Conservation (phyloP, 2,888 invertebrate genomes). For the Mesochorus sp. region DNA sequence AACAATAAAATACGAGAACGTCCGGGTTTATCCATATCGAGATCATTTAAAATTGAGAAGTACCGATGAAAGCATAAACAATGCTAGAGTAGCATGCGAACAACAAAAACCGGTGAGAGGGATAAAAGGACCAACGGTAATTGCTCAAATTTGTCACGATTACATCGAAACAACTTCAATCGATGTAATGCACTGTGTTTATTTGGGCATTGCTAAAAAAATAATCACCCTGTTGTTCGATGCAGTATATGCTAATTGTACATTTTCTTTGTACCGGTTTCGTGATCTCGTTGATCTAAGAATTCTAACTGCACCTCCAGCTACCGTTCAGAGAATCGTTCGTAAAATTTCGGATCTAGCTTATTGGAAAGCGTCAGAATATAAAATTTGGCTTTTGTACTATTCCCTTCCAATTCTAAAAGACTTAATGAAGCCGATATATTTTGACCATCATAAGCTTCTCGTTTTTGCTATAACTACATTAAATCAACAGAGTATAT, state of each 20-base stretch:
- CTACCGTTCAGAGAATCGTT: conserved; percentile 52
- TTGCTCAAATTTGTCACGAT: conserved; percentile 35
- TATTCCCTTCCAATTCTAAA: conserved; percentile 63
- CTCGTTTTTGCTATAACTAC: no score
- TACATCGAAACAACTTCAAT: conserved; percentile 50
- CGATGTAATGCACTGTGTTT: conserved; percentile 62
- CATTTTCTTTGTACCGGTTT: conserved; percentile 39
- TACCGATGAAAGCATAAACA: background rate
- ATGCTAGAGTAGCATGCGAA: background rate
- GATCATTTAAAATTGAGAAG: background rate
- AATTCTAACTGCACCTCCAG: conserved; percentile 55
- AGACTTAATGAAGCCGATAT: conserved; percentile 56
- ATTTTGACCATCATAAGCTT: conserved; percentile 63
- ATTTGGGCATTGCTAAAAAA: conserved; percentile 49
- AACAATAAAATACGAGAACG: background rate
- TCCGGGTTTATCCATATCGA: background rate
- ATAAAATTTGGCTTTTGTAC: conserved; percentile 62
- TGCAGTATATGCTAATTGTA: background rate
- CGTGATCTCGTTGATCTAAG: conserved; percentile 43
- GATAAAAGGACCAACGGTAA: conserved; percentile 58
- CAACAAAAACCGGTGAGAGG: conserved; percentile 3
- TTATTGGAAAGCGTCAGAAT: conserved; percentile 66
- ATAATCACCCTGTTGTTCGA: conserved; percentile 55
- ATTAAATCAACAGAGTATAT: no score
- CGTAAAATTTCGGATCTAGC: conserved; percentile 53